Evolutionary conservation across 2,113 vertebrate genomes (phyloP).

Genomic region (Lathamus discolor): DNA sequence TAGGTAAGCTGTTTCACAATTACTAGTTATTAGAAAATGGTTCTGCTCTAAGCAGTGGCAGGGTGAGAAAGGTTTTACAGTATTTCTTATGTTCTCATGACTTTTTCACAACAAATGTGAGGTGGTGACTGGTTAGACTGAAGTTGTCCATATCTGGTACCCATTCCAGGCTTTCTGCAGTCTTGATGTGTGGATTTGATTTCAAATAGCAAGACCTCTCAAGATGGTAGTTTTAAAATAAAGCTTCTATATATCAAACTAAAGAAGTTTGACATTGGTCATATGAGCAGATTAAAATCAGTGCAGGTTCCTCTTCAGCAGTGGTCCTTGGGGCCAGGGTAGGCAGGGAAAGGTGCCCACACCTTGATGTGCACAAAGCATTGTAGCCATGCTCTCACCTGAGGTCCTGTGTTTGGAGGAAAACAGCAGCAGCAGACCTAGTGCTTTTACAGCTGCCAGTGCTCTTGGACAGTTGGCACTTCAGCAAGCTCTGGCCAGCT

Average conservation of each 20-base stretch:
- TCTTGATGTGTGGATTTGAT: not conserved
- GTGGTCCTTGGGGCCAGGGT: not conserved
- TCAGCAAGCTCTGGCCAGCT: not conserved
- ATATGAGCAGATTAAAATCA: not conserved
- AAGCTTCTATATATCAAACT: not conserved
- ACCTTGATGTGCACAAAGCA: fast-evolving
- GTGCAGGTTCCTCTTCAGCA: not conserved
- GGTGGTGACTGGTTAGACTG: not conserved
- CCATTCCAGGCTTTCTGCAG: not conserved
- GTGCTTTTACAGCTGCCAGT: not conserved
- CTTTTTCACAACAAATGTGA: not conserved
- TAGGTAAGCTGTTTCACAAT: not conserved
- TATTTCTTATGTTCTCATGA: not conserved
- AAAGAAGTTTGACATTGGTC: not conserved
- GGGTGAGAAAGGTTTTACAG: not conserved
- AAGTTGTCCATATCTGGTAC: not conserved
- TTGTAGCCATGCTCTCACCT: not conserved
- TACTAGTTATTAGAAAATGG: not conserved
- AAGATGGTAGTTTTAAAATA: not conserved
- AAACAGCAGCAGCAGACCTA: not conserved
- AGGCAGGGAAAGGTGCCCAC: not conserved
- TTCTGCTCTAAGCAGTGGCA: not conserved
- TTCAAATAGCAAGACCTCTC: not conserved
- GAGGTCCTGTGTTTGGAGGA: not conserved
- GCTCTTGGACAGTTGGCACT: not conserved